phyloP scores from a whole-genome alignment of 2,888 invertebrate species.

The Liodrosophila aerea region DNA sequence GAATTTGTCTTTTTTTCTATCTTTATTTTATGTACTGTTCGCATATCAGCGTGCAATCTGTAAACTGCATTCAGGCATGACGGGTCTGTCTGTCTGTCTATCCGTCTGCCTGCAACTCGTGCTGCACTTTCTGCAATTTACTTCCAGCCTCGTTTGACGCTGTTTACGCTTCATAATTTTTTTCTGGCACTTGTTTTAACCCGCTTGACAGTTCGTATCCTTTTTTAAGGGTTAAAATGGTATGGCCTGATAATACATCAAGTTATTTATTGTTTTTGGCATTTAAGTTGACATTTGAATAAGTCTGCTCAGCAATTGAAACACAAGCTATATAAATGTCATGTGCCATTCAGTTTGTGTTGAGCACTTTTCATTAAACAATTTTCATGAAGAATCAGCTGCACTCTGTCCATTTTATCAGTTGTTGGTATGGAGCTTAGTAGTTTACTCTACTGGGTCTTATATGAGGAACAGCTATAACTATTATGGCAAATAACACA shows the following conservation, averaged over 20 bases:
- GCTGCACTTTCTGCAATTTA: slow-evolving; percentile 45
- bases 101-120: slow-evolving; percentile 17
- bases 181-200: slow-evolving; percentile 44
- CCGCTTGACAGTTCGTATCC: slow-evolving; percentile 29
- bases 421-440: too few relatives aligned
- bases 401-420: too few relatives aligned
- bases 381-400: too few relatives aligned
- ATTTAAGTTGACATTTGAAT: slow-evolving; percentile 22
- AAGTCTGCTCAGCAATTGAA: neutral
- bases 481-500: too few relatives aligned
- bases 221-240: too few relatives aligned
- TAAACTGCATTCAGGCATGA: slow-evolving; percentile 59
- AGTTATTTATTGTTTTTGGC: slow-evolving; percentile 44
- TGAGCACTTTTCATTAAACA: too few relatives aligned
- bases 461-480: too few relatives aligned
- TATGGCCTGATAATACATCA: slow-evolving; percentile 6
- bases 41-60: slow-evolving; percentile 65
- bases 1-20: slow-evolving; percentile 32
- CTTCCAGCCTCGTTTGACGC: slow-evolving; percentile 30
- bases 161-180: slow-evolving; percentile 60
- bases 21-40: slow-evolving; percentile 38
- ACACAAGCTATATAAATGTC: too few relatives aligned
- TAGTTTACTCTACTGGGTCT: too few relatives aligned
- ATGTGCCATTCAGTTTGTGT: too few relatives aligned
- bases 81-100: slow-evolving; percentile 2